Evolutionary conservation across 2,888 invertebrate genomes (phyloP).

Genomic region (Nephrotoma guestfalica): DNA sequence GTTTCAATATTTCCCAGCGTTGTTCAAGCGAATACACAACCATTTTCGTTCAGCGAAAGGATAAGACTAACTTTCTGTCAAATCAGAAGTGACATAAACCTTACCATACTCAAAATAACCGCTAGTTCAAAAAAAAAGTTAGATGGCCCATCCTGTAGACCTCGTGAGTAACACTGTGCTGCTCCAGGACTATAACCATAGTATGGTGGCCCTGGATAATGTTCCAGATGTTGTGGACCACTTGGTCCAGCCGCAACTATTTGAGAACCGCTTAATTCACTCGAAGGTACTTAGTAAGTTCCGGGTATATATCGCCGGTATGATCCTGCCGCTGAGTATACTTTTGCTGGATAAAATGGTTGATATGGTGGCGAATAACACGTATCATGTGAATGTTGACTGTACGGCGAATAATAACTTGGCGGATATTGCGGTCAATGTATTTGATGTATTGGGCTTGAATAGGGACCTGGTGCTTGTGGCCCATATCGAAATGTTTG

Average conservation of each 20-base stretch:
- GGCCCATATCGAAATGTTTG: slow-evolving; percentile 21
- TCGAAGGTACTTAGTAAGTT: slow-evolving; percentile 20
- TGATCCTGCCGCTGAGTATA: slow-evolving; percentile 33
- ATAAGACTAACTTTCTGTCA: no score
- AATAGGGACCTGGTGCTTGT: slow-evolving; percentile 19
- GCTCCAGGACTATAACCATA: slow-evolving; percentile 35
- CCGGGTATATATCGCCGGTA: slow-evolving; percentile 20
- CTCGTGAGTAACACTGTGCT: slow-evolving; percentile 43
- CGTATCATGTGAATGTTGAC: slow-evolving; percentile 23
- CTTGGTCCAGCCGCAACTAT: slow-evolving; percentile 30
- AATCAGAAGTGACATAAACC: no score
- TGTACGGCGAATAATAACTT: no score
- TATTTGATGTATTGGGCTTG: slow-evolving; percentile 26
- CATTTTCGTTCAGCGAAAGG: no score
- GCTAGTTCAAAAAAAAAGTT: no score
- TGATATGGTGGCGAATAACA: slow-evolving; percentile 38
- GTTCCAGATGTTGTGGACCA: slow-evolving; percentile 33
- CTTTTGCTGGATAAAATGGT: slow-evolving; percentile 35
- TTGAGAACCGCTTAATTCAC: slow-evolving; percentile 28
- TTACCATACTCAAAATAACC: no score
- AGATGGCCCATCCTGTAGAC: no score
- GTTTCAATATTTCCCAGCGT: no score
- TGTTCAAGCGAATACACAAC: no score
- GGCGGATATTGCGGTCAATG: no score
- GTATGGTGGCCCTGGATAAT: slow-evolving; percentile 42